phyloP scores from a whole-genome alignment of 2,888 invertebrate species.

The Empis livida region DNA sequence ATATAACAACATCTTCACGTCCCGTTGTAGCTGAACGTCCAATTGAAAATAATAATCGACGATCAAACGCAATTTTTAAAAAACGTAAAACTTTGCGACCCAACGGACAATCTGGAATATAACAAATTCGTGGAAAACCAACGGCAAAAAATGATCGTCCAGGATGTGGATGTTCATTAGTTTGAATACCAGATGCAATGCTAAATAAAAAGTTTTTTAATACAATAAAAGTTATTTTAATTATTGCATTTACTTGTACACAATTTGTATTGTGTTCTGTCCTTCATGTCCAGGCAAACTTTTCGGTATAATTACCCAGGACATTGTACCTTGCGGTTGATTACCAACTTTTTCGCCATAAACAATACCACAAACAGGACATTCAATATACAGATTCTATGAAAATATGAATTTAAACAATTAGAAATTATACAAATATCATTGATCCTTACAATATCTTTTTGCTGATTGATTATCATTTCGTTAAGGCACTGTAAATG shows the following conservation, averaged over 20 bases:
- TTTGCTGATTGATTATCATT: conserved; percentile 53
- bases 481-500: conserved; percentile 69
- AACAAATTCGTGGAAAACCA: conserved; percentile 70
- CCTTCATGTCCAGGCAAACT: conserved; percentile 53
- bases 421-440: conserved; percentile 5
- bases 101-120: conserved; percentile 70
- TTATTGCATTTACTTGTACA: conserved; percentile 52
- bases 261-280: conserved; percentile 64
- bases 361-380: conserved; percentile 73
- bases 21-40: conserved; percentile 82
- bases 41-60: conserved; percentile 72
- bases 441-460: conserved; percentile 34
- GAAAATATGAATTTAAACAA: not conserved
- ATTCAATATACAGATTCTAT: conserved; percentile 61
- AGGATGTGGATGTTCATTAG: conserved; percentile 63
- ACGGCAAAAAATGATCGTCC: conserved; percentile 80
- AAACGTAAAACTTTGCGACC: conserved; percentile 65
- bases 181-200: conserved; percentile 76
- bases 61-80: conserved; percentile 70
- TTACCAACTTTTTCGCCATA: conserved; percentile 70
- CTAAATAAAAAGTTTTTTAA: conserved; percentile 32
- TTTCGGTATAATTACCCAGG: conserved; percentile 59
- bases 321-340: conserved; percentile 74
- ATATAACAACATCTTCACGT: conserved; percentile 78
- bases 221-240: not conserved